Conservation (phyloP, 2,797 vertebrate genomes). For the Periophthalmus magnuspinnatus region DNA sequence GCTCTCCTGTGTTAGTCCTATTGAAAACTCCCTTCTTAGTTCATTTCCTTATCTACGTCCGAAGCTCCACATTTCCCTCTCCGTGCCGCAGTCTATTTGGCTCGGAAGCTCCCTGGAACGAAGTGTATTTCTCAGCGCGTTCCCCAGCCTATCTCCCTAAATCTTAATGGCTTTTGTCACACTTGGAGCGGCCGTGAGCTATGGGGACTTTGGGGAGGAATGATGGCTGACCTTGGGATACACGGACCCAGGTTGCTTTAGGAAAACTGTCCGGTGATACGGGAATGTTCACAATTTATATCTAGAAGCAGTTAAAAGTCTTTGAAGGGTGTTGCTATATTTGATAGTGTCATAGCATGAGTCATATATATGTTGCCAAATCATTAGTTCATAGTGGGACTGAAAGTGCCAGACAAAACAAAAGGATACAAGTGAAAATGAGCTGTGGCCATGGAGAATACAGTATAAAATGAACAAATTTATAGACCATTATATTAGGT, state of each 20-base stretch:
- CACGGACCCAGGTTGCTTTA: constrained; percentile 23
- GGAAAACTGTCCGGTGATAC: constrained; percentile 18
- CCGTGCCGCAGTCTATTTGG: constrained; percentile 63
- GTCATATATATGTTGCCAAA: neutral
- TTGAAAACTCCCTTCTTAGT: constrained; percentile 31
- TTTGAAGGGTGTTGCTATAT: constrained; percentile 8
- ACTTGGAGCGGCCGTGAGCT: constrained; percentile 54
- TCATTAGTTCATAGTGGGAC: neutral
- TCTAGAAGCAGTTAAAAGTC: neutral
- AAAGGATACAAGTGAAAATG: neutral
- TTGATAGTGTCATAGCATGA: constrained; percentile 14
- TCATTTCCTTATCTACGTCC: constrained; percentile 35
- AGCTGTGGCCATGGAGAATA: neutral
- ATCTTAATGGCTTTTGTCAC: constrained; percentile 80
- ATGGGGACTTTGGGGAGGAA: constrained; percentile 24
- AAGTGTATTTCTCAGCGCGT: constrained; percentile 70
- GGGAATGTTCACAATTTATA: constrained; percentile 17
- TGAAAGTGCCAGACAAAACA: neutral
- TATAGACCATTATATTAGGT: neutral
- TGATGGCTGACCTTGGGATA: constrained; percentile 61
- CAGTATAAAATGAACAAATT: neutral
- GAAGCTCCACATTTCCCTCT: neutral
- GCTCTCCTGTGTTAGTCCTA: constrained; percentile 22
- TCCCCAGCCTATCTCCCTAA: constrained; percentile 60
- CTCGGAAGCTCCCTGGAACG: constrained; percentile 53